These are phyloP conservation scores for Leuctra nigra DNA, from an alignment of 2,888 invertebrate species.

Conservation along the genomic window DNA sequence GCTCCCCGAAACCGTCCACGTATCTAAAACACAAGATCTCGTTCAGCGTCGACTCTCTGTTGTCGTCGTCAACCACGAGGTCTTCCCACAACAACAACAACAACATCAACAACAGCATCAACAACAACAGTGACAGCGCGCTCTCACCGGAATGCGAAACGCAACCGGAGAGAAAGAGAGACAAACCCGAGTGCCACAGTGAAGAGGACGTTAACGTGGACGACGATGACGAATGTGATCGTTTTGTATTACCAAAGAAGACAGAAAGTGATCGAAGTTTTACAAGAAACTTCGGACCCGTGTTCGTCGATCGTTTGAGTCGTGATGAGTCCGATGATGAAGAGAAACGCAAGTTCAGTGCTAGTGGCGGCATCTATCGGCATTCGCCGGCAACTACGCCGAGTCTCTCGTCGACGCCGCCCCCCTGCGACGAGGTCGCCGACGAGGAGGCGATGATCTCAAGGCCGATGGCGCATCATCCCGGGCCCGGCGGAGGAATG, in stretches of 20 bases:
- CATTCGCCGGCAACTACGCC: constrained; percentile 48
- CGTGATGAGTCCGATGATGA: too few relatives aligned
- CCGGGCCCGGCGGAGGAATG: constrained; percentile 32
- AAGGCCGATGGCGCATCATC: constrained; percentile 41
- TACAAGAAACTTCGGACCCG: too few relatives aligned
- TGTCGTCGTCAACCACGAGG: constrained; percentile 38
- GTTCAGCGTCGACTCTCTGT: constrained; percentile 63
- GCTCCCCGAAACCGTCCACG: constrained; percentile 34
- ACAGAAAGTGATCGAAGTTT: too few relatives aligned
- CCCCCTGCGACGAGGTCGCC: constrained; percentile 35
- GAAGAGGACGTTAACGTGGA: constrained; percentile 9
- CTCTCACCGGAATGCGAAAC: too few relatives aligned
- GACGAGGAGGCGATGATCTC: constrained; percentile 14
- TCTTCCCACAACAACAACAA: neutral
- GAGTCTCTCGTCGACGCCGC: constrained; percentile 25
- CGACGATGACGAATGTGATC: constrained; percentile 6
- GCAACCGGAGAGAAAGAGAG: neutral
- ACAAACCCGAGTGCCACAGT: neutral
- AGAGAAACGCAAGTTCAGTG: constrained; percentile 31
- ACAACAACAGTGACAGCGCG: too few relatives aligned
- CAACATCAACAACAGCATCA: neutral
- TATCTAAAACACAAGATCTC: constrained; percentile 59
- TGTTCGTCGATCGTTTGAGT: too few relatives aligned
- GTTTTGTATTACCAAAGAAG: too few relatives aligned
- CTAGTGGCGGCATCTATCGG: constrained; percentile 12